Conservation (phyloP, 2,888 invertebrate species). For the Diaprepes abbreviatus region DNA sequence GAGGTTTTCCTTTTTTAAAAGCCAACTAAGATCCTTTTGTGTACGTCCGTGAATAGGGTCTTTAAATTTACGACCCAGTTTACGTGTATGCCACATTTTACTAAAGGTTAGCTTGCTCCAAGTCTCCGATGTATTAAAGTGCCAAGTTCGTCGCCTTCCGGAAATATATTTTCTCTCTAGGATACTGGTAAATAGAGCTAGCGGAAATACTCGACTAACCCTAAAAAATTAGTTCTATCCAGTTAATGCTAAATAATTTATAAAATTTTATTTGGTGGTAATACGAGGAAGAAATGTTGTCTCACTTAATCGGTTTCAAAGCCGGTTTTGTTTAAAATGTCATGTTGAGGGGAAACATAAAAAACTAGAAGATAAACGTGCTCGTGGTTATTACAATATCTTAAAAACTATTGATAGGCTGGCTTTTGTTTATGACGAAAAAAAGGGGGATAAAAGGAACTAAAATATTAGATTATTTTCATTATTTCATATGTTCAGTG, state of each 20-base stretch:
- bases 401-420: too few species aligned
- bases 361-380: too few species aligned
- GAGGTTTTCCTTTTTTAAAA: conserved; percentile 3
- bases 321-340: too few species aligned
- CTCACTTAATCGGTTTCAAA: too few species aligned
- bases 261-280: background rate
- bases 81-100: conserved; percentile 38
- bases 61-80: conserved; percentile 39
- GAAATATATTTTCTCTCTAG: conserved; percentile 37
- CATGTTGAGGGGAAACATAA: too few species aligned
- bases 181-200: conserved; percentile 13
- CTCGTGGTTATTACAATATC: too few species aligned
- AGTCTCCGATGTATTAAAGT: conserved; percentile 40
- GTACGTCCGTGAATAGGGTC: conserved; percentile 25
- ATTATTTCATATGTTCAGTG: too few species aligned
- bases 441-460: too few species aligned
- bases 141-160: conserved; percentile 37
- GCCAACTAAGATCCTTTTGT: background rate
- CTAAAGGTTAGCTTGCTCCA: conserved; percentile 39
- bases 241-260: background rate
- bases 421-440: too few species aligned
- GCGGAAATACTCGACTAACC: conserved; percentile 19
- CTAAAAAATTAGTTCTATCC: background rate
- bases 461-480: too few species aligned
- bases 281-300: too few species aligned